Evolutionary conservation across 2,888 invertebrate genomes (phyloP).

Genomic region (Xestobium rufovillosum): DNA sequence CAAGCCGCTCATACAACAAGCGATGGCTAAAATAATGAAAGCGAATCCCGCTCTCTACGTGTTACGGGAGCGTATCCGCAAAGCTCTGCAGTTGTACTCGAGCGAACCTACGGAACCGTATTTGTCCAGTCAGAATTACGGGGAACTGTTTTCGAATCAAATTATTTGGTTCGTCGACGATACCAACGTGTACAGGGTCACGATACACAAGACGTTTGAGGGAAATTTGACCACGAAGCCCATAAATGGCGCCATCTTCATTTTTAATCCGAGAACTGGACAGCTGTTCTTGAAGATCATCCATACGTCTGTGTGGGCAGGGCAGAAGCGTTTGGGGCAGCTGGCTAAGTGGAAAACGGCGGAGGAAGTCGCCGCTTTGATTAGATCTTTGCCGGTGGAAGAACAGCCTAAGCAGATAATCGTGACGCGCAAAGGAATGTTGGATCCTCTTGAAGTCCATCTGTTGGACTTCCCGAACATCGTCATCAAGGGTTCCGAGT

Average conservation of each 20-base stretch:
- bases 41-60: conserved; percentile 99
- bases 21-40: conserved; percentile 99
- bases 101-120: conserved; percentile 99
- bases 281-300: conserved; percentile 99
- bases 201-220: conserved; percentile 99
- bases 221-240: conserved; percentile 99
- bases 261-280: conserved; percentile 98
- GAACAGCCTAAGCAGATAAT: conserved; percentile 99
- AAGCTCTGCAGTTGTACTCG: conserved; percentile 95
- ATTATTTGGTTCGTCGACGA: conserved; percentile 99
- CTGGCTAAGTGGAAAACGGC: conserved; percentile 99
- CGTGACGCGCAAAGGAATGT: conserved; percentile 99
- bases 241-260: conserved; percentile 99
- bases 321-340: conserved; percentile 96
- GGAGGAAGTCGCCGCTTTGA: conserved; percentile 98
- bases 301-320: conserved; percentile 99
- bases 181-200: conserved; percentile 98
- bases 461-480: conserved; percentile 99
- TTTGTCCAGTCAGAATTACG: conserved; percentile 97
- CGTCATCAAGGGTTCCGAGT: conserved; percentile 98
- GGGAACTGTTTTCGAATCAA: conserved; percentile 99
- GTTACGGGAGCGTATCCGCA: conserved; percentile 93
- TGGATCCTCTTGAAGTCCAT: conserved; percentile 99
- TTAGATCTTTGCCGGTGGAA: conserved; percentile 97
- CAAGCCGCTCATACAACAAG: conserved; percentile 96